Base-by-base conservation (phyloP, 2,888 invertebrate genomes). In the Fragum sueziense region DNA sequence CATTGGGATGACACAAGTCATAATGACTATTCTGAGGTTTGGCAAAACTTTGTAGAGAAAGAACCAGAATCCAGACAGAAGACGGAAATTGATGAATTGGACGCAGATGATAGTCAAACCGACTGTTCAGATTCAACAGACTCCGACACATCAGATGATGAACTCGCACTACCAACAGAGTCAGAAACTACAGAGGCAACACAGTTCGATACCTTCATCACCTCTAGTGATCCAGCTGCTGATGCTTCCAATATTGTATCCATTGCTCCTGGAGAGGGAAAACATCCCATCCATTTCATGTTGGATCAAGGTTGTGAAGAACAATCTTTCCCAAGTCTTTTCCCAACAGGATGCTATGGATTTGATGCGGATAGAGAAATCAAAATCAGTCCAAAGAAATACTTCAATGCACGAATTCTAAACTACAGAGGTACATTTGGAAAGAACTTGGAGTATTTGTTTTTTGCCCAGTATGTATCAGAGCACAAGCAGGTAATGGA, bases 331-430 rank as follows among this genome's bases (percentile, higher is more conserved):
- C 81, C 76, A 17, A 29, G 27, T 6, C 65, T 75, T 11, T 77
- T 82, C 70, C 85, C 79, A 34, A 74, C 75, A 34, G 79, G 83
- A 14, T 14, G 68, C 27, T 78, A 68, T 73, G 85, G 84, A 1
- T 84, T 77, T 68, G 52, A 59, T 70, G 33, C 34, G 22, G 70
- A 84, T 1, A 70, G 82, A 72, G 3, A 54, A 27, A 68, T 76
- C n/a, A 61, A 51, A 9, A 34, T 80, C 2, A 57, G 76, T 41
- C 61, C 79, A 31, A 76, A 78, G 47, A 85, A 79, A 41, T 81
- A 83, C 29, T 83, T 83, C 67, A 65, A 85, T 61, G 72, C 51
- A 17, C 47, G 85, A 22, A 76, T 85, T 17, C 52, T 80, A 14
- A 62, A 85, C 9, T 59, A 71, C 11, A 25, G 34, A 67, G 74